phyloP scores from a whole-genome alignment of 2,888 invertebrate species.

The Psococerastis gibbosa region DNA sequence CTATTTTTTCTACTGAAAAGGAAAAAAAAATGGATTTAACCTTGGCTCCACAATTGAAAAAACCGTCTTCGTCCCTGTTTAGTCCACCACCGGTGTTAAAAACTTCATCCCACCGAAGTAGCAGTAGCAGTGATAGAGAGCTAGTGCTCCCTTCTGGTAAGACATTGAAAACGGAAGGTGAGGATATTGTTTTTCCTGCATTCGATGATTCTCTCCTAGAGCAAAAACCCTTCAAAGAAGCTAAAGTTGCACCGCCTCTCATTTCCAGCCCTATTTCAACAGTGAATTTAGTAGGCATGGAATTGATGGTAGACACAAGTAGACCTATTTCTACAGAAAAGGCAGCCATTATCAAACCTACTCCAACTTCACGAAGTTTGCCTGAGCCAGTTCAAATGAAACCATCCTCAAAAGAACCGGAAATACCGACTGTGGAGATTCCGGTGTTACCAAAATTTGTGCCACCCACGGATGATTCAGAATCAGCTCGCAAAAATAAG shows the following conservation, averaged over 20 bases:
- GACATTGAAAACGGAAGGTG: neutral
- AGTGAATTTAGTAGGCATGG: neutral
- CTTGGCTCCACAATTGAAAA: neutral
- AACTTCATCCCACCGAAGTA: constrained; percentile 21
- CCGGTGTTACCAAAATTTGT: constrained; percentile 59
- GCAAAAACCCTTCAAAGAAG: no score
- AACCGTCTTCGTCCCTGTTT: neutral
- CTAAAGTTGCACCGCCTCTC: no score
- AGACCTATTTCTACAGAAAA: neutral
- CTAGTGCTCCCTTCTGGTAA: constrained; percentile 32
- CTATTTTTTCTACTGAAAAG: constrained; percentile 4
- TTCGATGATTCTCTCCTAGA: neutral
- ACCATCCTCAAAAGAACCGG: constrained; percentile 16
- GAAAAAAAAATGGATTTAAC: neutral
- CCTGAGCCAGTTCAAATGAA: constrained; percentile 8
- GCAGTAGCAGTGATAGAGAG: constrained; percentile 36
- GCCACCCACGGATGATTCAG: constrained; percentile 59
- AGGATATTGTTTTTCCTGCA: neutral
- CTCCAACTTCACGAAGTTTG: constrained; percentile 10
- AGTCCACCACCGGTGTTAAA: neutral
- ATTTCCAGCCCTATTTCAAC: neutral
- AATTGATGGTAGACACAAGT: neutral
- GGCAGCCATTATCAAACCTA: constrained; percentile 10
- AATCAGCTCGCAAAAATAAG: constrained; percentile 30
- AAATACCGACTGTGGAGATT: constrained; percentile 42